Evolutionary conservation across 1,140 invertebrate genomes (phyloP).

Genomic region (Triops cancriformis): DNA sequence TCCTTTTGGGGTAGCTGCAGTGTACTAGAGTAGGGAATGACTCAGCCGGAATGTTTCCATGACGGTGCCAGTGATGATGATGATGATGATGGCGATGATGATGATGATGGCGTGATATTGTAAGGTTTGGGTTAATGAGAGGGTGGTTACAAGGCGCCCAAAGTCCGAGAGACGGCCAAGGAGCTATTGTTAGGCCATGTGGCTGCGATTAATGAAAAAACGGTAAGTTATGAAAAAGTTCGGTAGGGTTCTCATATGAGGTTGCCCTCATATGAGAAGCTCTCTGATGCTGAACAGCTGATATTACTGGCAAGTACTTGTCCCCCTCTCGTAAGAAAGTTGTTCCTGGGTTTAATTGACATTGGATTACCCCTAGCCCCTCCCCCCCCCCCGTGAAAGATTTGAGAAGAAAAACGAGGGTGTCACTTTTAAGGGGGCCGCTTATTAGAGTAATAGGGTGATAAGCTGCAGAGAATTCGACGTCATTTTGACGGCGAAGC

Average conservation of each 20-base stretch:
- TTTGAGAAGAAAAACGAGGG: not conserved
- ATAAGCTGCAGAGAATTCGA: constrained; percentile 13
- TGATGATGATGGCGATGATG: not conserved
- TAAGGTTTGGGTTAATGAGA: constrained; percentile 10
- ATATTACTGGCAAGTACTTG: not conserved
- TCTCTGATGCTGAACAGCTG: not conserved
- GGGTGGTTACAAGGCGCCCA: constrained; percentile 3
- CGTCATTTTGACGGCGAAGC: constrained; percentile 2
- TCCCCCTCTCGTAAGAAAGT: not conserved
- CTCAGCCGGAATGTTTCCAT: constrained; percentile 3
- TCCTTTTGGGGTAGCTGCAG: not conserved
- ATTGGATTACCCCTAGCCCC: not conserved
- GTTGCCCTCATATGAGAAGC: not conserved
- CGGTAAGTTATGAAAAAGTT: not conserved
- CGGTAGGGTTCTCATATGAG: no score
- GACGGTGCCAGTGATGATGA: constrained; percentile 7
- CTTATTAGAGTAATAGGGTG: constrained; percentile 14
- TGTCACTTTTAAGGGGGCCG: not conserved
- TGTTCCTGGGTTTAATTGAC: not conserved
- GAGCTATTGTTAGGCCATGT: not conserved
- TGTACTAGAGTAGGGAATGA: not conserved
- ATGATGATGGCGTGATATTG: constrained; percentile 13
- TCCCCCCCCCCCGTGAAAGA: not conserved
- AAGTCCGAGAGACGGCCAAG: not conserved
- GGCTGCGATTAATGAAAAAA: not conserved